Base-by-base conservation (phyloP, 2,888 invertebrate species). In the Pomacea canaliculata region DNA sequence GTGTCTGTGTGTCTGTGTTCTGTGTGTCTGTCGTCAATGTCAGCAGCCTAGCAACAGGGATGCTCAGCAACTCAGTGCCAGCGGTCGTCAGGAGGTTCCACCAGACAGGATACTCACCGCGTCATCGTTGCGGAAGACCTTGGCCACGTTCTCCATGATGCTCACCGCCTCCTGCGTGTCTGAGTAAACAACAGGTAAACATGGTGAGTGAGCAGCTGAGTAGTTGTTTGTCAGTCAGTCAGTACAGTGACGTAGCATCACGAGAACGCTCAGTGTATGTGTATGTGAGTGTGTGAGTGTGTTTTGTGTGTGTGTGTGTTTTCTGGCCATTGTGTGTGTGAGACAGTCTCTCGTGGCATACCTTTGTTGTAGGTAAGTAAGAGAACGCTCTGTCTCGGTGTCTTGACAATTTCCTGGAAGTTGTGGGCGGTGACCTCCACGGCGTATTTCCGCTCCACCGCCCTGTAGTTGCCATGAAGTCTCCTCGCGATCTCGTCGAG, bases 401-500 rank as follows among this genome's bases (percentile, higher is more conserved):
- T 77, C n/a, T 63, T 66, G 65, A 82, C 78, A 12, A 81, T 59
- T 56, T 82, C 81, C 49, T 78, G 78, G 68, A 76, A 83, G 69
- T 77, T 80, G 10, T 79, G 56, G 1, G 79, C 76, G 8, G 71
- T 75, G 10, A 83, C 18, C n/a, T 82, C 79, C 7, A 81, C 79
- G 7, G 75, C 74, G 68, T 83, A 82, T n/a, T 68, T 71, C 37
- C 76, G 72, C 9, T 79, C 78, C 66, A 82, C 48, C 49, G 76
- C 75, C 7, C 73, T 78, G 63, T 81, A 82, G 77, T 82, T 80
- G 19, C 83, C 82, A 27, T 77, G 77, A 70, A 83, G 78, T 0
- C 75, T 73, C 37, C 78, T 63, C 8, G 79, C 77, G 10, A 83
- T 80, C 13, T 76, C 76, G 12, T 78, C 78, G 5, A 82, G 76